These are phyloP conservation scores for Todus mexicanus DNA, from an alignment of 2,797 vertebrate genomes.

Conservation along the genomic window DNA sequence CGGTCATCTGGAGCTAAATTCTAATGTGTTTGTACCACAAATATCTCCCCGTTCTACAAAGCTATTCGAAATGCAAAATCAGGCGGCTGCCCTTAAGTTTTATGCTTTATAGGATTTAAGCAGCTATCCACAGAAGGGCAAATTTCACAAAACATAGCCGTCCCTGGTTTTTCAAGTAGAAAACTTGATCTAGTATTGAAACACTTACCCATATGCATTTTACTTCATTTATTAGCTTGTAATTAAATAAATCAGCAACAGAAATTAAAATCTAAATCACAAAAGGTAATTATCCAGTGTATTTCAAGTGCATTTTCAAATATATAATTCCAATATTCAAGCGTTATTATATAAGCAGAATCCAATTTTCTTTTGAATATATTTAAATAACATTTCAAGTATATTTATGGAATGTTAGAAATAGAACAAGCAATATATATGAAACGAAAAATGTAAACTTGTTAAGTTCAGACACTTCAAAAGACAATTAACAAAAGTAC, in stretches of 20 bases:
- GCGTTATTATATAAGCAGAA: slow-evolving; percentile 90
- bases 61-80: background rate
- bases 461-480: slow-evolving; percentile 84
- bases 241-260: slow-evolving; percentile 99
- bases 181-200: slow-evolving; percentile 75
- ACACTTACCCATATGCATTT: slow-evolving; percentile 84
- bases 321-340: slow-evolving; percentile 93
- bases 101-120: background rate
- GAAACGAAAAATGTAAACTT: slow-evolving; percentile 95
- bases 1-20: slow-evolving; percentile 9
- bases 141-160: background rate
- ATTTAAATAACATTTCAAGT: slow-evolving; percentile 99
- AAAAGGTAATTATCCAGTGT: slow-evolving; percentile 99
- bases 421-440: slow-evolving; percentile 90
- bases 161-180: background rate
- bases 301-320: slow-evolving; percentile 99
- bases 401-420: slow-evolving; percentile 97
- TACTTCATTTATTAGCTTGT: slow-evolving; percentile 94
- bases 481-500: slow-evolving; percentile 88
- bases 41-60: background rate
- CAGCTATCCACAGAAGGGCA: background rate
- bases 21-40: background rate
- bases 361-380: slow-evolving; percentile 88
- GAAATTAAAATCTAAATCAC: slow-evolving; percentile 92
- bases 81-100: background rate